These are phyloP conservation scores for Gnathonemus echidnorhynchus DNA, from an alignment of 2,113 vertebrate species.

Conservation along the genomic window DNA sequence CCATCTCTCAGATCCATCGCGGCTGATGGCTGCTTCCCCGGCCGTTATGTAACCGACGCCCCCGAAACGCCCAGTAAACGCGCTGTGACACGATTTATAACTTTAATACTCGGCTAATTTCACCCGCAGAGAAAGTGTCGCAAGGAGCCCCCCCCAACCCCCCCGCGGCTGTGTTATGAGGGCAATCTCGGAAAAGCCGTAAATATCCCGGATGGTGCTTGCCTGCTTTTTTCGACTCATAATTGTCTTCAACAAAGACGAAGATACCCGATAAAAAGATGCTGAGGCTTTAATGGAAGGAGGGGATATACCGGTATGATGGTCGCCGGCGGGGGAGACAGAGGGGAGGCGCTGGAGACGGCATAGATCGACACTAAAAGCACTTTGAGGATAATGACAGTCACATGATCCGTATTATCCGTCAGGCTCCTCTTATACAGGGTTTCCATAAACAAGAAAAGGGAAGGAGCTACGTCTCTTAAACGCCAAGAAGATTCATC, in stretches of 20 bases:
- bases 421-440: background rate
- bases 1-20: background rate
- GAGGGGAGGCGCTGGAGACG: background rate
- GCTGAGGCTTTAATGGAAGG: background rate
- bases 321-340: background rate
- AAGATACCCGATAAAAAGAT: background rate
- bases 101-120: slow-evolving; percentile 6
- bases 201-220: background rate
- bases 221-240: background rate
- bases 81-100: background rate
- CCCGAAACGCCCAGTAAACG: background rate
- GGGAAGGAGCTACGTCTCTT: background rate
- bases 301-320: background rate
- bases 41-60: background rate
- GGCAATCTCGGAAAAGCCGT: background rate
- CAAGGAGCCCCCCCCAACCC: background rate
- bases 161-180: background rate
- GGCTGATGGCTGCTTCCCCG: background rate
- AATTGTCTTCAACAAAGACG: background rate
- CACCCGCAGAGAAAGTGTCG: background rate
- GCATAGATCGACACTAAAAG: slow-evolving; percentile 3
- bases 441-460: background rate
- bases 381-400: slow-evolving; percentile 9
- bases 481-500: background rate
- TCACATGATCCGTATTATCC: background rate